Percentiles rank a stretch among this genome's conserved stretches.
phyloP scores from a whole-genome alignment of 1,140 invertebrate species.

The Trissolcus basalis region DNA sequence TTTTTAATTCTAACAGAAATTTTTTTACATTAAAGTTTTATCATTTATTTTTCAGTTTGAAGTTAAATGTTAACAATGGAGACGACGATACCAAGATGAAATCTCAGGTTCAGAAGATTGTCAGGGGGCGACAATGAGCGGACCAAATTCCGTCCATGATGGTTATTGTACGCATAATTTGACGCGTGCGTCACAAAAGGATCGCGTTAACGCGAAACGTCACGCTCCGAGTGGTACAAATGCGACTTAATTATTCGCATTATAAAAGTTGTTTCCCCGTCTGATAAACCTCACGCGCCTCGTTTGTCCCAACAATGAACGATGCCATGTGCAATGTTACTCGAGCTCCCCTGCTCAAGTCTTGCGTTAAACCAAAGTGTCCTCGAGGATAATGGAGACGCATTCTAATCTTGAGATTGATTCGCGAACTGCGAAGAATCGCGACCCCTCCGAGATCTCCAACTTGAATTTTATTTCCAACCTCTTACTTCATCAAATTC shows the following conservation, averaged over 20 bases:
- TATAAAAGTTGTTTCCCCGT: slow-evolving; percentile 50
- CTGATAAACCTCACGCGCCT: slow-evolving; percentile 60
- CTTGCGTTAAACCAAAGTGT: slow-evolving; percentile 47
- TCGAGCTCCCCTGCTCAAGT: slow-evolving; percentile 36
- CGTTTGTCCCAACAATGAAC: slow-evolving; percentile 63
- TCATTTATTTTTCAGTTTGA: no score
- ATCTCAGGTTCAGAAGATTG: neutral
- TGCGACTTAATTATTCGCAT: slow-evolving; percentile 56
- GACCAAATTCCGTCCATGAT: slow-evolving; percentile 7
- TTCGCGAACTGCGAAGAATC: slow-evolving; percentile 54
- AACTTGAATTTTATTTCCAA: slow-evolving; percentile 16
- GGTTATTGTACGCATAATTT: slow-evolving; percentile 5
- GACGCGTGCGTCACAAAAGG: no score
- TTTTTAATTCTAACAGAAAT: no score
- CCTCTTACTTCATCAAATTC: slow-evolving; percentile 8
- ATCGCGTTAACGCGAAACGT: no score
- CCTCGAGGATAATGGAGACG: slow-evolving; percentile 53
- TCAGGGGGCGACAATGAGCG: neutral
- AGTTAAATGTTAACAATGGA: no score
- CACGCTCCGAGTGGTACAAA: slow-evolving; percentile 32
- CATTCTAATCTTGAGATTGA: slow-evolving; percentile 49
- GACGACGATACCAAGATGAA: neutral
- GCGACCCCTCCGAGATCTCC: slow-evolving; percentile 20
- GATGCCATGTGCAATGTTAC: slow-evolving; percentile 64
- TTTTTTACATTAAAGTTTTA: no score